Percentiles rank a stretch among this genome's conserved stretches.
These are phyloP conservation scores for Sebastes matsubarae DNA, from an alignment of 2,797 vertebrate species.

Conservation along the genomic window DNA sequence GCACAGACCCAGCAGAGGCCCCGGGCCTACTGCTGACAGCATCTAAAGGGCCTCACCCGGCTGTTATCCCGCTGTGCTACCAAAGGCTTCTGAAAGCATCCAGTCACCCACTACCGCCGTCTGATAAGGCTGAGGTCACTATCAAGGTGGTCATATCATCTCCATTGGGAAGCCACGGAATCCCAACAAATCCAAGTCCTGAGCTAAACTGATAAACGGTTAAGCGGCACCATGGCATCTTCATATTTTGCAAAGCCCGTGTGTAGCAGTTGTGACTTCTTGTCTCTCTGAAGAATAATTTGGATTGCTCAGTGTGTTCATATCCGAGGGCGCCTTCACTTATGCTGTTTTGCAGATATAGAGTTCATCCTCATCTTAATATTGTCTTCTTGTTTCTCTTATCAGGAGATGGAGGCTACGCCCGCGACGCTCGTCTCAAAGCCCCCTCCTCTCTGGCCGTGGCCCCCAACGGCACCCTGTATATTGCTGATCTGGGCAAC, in stretches of 20 bases:
- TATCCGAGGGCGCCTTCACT: not conserved
- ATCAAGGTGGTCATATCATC: slow-evolving; percentile 67
- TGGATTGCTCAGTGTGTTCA: slow-evolving; percentile 19
- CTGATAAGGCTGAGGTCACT: slow-evolving; percentile 71
- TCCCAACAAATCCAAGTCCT: slow-evolving; percentile 58
- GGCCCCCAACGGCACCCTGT: slow-evolving; percentile 91
- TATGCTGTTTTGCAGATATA: slow-evolving; percentile 21
- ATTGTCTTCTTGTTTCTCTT: slow-evolving; percentile 18
- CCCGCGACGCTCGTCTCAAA: slow-evolving; percentile 93
- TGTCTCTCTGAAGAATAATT: slow-evolving; percentile 9
- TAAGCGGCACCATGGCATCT: slow-evolving; percentile 37
- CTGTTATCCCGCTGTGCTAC: slow-evolving; percentile 59
- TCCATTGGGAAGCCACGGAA: slow-evolving; percentile 37
- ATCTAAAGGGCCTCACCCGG: slow-evolving; percentile 72
- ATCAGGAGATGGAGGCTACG: slow-evolving; percentile 93
- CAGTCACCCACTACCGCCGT: slow-evolving; percentile 50
- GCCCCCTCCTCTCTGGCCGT: slow-evolving; percentile 93
- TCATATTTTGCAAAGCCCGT: slow-evolving; percentile 31
- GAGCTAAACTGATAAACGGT: slow-evolving; percentile 68
- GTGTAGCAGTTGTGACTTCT: slow-evolving; percentile 8
- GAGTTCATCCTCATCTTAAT: slow-evolving; percentile 18
- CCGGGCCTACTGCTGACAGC: slow-evolving; percentile 65
- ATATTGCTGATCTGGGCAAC: slow-evolving; percentile 93
- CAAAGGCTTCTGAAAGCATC: slow-evolving; percentile 64
- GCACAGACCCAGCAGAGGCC: slow-evolving; percentile 62